These are phyloP conservation scores for Drosophila planitibia DNA, from an alignment of 2,888 invertebrate species.

Conservation along the genomic window DNA sequence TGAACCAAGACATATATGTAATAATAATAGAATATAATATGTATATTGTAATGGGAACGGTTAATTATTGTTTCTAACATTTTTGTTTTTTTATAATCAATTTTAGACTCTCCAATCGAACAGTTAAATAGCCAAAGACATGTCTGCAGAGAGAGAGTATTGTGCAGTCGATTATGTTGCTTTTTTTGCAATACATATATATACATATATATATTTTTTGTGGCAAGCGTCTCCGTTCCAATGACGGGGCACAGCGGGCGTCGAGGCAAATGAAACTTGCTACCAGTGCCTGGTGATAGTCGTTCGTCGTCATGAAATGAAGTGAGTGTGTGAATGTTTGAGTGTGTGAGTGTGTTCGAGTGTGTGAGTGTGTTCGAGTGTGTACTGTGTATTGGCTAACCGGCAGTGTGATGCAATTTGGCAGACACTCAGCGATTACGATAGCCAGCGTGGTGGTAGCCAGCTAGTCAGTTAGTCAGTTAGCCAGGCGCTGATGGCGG, in stretches of 20 bases:
- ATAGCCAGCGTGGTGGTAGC: conserved; percentile 28
- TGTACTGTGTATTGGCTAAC: conserved; percentile 49
- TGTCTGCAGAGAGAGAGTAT: conserved; percentile 15
- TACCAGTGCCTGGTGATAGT: conserved; percentile 46
- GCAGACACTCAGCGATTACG: conserved; percentile 68
- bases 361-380: conserved; percentile 9
- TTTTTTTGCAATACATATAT: background rate
- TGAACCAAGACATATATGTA: background rate
- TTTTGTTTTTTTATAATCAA: background rate
- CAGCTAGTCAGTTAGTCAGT: conserved; percentile 11
- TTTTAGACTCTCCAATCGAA: background rate
- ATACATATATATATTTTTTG: conserved; percentile 16
- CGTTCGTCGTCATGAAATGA: conserved; percentile 55
- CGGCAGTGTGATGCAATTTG: conserved; percentile 67
- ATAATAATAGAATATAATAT: too few relatives aligned
- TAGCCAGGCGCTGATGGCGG: conserved; percentile 20
- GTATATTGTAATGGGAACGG: background rate
- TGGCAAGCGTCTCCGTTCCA: conserved; percentile 55
- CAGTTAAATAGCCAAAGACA: background rate
- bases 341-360: background rate
- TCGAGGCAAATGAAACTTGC: conserved; percentile 35
- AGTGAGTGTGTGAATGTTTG: conserved; percentile 22
- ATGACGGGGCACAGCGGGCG: conserved; percentile 47
- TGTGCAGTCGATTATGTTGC: background rate
- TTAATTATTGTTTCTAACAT: background rate